These are phyloP conservation scores for Amphipoea lucens DNA, from an alignment of 2,888 invertebrate species.

Conservation along the genomic window DNA sequence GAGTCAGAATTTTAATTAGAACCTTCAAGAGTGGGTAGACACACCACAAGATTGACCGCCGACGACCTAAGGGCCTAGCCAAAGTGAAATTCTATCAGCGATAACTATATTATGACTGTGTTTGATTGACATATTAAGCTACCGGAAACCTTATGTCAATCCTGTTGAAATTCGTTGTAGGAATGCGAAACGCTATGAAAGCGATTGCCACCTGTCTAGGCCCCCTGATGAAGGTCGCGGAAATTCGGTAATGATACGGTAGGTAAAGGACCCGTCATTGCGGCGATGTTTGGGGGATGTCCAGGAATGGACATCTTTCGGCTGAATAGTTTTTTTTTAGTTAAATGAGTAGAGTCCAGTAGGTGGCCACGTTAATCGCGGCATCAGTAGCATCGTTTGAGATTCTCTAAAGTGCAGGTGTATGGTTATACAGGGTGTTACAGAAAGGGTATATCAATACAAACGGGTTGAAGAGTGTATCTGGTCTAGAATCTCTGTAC, in stretches of 20 bases:
- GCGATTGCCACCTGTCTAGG: background rate
- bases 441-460: too few species aligned
- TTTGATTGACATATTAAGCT: background rate
- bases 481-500: too few species aligned
- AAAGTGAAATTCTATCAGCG: background rate
- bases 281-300: background rate
- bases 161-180: background rate
- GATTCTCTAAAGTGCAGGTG: background rate
- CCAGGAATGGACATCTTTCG: background rate
- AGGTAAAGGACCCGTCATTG: background rate
- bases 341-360: background rate
- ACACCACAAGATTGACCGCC: background rate
- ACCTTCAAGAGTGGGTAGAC: background rate
- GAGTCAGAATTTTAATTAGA: background rate
- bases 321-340: background rate
- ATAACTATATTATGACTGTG: background rate
- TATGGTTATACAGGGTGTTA: too few species aligned
- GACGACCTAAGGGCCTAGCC: background rate
- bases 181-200: background rate
- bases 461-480: too few species aligned
- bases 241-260: background rate
- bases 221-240: too few species aligned
- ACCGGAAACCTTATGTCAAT: background rate
- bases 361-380: background rate
- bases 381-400: background rate